Conservation (phyloP, 2,888 invertebrate species). For the Maniola hyperantus region DNA sequence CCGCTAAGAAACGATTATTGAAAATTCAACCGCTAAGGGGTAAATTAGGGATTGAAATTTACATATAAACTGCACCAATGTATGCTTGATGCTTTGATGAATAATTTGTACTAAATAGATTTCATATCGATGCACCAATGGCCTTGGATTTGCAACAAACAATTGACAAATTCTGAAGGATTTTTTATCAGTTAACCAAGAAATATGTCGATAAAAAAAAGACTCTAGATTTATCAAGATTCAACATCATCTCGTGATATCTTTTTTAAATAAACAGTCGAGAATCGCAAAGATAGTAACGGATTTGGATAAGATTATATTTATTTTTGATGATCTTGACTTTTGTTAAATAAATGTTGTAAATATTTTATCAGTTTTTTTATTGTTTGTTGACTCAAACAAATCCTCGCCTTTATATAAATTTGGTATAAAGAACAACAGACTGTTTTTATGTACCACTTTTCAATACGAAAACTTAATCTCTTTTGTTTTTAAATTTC, state of each 20-base stretch:
- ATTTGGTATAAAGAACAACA: not conserved
- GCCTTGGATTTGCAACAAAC: not conserved
- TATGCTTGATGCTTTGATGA: no score
- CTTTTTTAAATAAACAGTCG: constrained; percentile 7
- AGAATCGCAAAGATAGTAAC: not conserved
- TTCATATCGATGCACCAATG: no score
- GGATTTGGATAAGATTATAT: constrained; percentile 9
- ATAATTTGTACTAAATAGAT: no score
- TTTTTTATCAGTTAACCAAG: not conserved
- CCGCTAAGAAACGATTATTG: no score
- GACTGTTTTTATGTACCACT: not conserved
- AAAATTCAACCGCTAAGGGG: no score
- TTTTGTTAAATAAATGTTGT: not conserved
- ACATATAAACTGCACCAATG: no score
- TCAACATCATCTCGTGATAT: constrained; percentile 1
- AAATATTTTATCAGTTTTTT: not conserved
- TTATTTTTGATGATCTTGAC: constrained; percentile 9
- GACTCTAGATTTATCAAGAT: not conserved
- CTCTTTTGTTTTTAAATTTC: constrained; percentile 44
- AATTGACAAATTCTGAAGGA: not conserved
- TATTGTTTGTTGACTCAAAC: not conserved
- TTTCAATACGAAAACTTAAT: not conserved
- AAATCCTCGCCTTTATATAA: not conserved
- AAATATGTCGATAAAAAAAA: not conserved
- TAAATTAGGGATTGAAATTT: no score